Conservation (phyloP, 2,797 vertebrate genomes). For the Cercopithecus petaurista region DNA sequence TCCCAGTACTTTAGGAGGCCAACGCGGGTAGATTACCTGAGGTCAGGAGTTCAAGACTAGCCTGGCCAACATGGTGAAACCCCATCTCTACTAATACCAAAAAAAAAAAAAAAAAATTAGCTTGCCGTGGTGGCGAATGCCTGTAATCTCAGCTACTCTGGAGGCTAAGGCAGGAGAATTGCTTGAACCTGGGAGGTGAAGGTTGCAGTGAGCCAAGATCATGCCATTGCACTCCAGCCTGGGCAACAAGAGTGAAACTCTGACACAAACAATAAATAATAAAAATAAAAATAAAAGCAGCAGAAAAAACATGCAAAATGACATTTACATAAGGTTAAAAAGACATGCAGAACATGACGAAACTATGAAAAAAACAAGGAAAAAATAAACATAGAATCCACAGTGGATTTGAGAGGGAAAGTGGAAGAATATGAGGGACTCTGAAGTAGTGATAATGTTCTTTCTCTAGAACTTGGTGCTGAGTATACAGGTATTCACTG, state of each 20-base stretch:
- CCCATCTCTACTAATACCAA: too few relatives aligned
- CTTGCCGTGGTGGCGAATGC: fast-evolving
- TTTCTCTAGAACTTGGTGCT: neutral
- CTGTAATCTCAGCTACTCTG: too few relatives aligned
- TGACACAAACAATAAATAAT: neutral
- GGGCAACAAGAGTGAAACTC: neutral
- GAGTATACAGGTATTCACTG: neutral
- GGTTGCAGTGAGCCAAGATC: too few relatives aligned
- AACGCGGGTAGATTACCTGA: too few relatives aligned
- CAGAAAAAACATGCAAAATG: neutral
- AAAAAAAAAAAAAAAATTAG: too few relatives aligned
- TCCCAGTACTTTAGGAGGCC: too few relatives aligned
- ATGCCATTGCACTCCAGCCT: neutral
- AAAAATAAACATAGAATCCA: neutral
- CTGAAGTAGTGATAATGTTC: neutral
- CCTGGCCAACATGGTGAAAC: too few relatives aligned
- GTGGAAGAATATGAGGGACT: neutral
- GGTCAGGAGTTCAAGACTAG: too few relatives aligned
- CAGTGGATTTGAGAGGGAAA: neutral
- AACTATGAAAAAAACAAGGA: neutral
- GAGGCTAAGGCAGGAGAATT: too few relatives aligned
- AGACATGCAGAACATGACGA: neutral
- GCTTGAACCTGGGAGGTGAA: too few relatives aligned
- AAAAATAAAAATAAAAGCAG: neutral
- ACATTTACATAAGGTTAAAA: neutral